Conservation (phyloP, 2,888 invertebrate species). For the Lycaena phlaeas region DNA sequence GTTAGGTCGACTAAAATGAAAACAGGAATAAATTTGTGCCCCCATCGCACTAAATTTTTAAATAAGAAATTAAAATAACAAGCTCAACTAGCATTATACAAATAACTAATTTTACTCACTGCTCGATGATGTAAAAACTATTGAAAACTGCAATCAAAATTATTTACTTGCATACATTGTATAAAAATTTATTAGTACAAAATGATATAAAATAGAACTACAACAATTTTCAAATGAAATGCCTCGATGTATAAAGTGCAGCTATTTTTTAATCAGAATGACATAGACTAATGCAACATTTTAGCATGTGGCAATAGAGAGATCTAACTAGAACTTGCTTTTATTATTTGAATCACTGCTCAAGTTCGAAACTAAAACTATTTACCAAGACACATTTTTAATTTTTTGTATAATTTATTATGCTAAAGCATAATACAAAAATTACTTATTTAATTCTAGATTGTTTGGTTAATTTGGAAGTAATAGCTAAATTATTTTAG, state of each 20-base stretch:
- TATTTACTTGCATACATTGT: not conserved
- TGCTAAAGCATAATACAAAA: slow-evolving; percentile 9
- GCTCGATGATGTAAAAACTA: not conserved
- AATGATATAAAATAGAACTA: not conserved
- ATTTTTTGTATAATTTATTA: slow-evolving; percentile 6
- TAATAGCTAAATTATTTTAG: slow-evolving; percentile 3
- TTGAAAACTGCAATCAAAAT: not conserved
- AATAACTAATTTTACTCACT: not conserved
- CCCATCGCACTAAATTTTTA: slow-evolving; percentile 19
- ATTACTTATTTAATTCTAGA: not conserved
- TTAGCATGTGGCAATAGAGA: not conserved
- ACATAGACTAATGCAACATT: not conserved
- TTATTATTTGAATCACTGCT: not conserved
- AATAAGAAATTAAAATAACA: not conserved
- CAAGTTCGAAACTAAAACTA: too few relatives aligned
- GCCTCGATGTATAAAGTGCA: slow-evolving; percentile 1
- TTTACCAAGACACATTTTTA: not conserved
- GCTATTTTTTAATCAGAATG: not conserved
- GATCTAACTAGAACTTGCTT: not conserved
- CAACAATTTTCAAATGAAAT: not conserved
- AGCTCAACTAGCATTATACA: not conserved
- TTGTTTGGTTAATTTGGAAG: not conserved
- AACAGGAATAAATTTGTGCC: slow-evolving; percentile 21
- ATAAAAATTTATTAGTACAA: not conserved
- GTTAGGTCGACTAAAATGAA: not conserved